Percentiles rank a stretch among this genome's conserved stretches.
phyloP scores from a whole-genome alignment of 2,888 invertebrate species.

The Cylloceria caligata region DNA sequence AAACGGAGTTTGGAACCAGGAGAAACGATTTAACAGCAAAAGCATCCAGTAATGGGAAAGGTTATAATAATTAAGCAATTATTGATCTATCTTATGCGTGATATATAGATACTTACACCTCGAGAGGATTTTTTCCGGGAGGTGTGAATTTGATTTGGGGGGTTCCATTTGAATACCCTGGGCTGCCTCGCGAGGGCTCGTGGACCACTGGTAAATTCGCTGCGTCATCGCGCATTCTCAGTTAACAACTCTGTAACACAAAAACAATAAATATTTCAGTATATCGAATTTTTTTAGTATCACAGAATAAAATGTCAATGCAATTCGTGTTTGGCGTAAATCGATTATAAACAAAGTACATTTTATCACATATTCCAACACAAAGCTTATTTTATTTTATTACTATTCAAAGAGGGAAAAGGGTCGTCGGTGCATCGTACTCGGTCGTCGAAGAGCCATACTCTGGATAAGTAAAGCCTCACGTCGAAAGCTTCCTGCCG shows the following conservation, averaged over 20 bases:
- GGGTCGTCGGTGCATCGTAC: slow-evolving; percentile 16
- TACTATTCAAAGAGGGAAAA: slow-evolving; percentile 12
- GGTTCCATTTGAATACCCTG: slow-evolving; percentile 83
- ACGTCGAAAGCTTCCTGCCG: slow-evolving; percentile 55
- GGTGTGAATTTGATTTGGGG: slow-evolving; percentile 79
- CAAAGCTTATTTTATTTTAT: slow-evolving; percentile 1
- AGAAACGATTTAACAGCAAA: neutral
- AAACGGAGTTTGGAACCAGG: neutral
- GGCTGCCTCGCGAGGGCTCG: slow-evolving; percentile 81
- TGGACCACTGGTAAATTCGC: slow-evolving; percentile 83
- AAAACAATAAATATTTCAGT: slow-evolving; percentile 45
- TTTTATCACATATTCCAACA: neutral
- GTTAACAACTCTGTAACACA: slow-evolving; percentile 81
- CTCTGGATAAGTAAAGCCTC: slow-evolving; percentile 37
- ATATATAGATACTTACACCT: slow-evolving; percentile 80
- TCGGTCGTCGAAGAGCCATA: slow-evolving; percentile 22
- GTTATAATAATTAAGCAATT: neutral
- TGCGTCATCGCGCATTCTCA: slow-evolving; percentile 84
- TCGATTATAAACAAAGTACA: neutral
- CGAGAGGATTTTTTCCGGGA: slow-evolving; percentile 81
- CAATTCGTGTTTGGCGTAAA: neutral
- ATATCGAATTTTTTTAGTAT: neutral
- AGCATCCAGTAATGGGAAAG: neutral
- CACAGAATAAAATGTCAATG: neutral
- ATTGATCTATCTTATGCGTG: neutral